Conservation (phyloP, 37 sponge, comb jelly and placozoan species). For the Haliclona indistincta region DNA sequence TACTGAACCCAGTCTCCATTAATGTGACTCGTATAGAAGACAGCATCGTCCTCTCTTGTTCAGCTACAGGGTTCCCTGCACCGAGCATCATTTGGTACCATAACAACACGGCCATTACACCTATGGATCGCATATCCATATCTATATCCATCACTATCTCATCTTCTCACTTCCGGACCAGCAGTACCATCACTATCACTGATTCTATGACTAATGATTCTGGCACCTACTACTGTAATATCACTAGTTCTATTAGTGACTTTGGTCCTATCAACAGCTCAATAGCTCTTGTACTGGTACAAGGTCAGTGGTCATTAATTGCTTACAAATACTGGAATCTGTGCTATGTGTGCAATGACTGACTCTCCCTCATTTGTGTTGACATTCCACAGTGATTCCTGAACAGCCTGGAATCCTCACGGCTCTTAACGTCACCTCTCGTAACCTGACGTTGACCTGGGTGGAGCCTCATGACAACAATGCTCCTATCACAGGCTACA, state of each 20-base stretch:
- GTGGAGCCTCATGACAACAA: no score
- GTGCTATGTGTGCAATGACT: no score
- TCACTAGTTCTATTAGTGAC: not conserved
- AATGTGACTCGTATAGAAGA: constrained; percentile 13
- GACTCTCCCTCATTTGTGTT: no score
- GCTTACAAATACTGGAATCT: not conserved
- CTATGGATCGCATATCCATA: no score
- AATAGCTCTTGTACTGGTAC: constrained; percentile 27
- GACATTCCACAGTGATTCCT: no score
- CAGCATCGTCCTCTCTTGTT: constrained; percentile 24
- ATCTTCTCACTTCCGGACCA: no score
- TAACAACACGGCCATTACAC: constrained; percentile 25
- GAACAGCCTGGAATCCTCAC: no score
- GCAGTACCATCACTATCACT: constrained; percentile 25
- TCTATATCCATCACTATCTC: no score
- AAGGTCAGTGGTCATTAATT: constrained; percentile 31
- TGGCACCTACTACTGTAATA: constrained; percentile 50
- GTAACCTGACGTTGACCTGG: no score
- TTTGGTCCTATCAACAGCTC: constrained; percentile 4
- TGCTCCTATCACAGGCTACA: no score
- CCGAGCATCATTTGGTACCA: constrained; percentile 57
- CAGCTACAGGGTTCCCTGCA: constrained; percentile 45
- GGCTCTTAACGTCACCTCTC: no score
- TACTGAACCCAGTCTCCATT: not conserved
- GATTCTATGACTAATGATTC: constrained; percentile 36